A percentile compares a stretch with the other conserved stretches of the same genome.
Conservation (phyloP, 2,797 vertebrate species). For the Anniella stebbinsi region DNA sequence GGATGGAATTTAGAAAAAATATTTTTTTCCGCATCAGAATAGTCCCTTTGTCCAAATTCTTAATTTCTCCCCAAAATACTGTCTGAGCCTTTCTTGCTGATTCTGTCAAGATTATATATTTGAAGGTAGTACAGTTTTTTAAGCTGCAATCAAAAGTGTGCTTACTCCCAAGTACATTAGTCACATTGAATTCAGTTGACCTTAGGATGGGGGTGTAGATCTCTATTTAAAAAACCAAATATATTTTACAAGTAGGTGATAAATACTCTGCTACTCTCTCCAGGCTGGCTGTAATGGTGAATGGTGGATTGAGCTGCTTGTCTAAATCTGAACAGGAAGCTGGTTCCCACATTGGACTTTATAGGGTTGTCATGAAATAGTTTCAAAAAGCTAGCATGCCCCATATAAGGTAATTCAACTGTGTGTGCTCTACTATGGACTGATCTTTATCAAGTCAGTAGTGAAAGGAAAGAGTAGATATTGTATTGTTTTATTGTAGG, state of each 20-base stretch:
- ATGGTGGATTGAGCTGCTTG: neutral
- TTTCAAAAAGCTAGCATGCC: neutral
- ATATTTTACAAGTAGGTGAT: neutral
- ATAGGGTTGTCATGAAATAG: neutral
- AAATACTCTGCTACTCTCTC: neutral
- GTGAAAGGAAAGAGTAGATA: neutral
- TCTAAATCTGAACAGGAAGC: neutral
- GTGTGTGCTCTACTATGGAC: neutral
- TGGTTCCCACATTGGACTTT: neutral
- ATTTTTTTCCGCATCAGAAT: fast-evolving
- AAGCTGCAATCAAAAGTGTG: neutral
- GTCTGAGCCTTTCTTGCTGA: neutral
- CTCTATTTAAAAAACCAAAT: neutral
- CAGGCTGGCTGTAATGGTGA: neutral
- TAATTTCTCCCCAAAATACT: neutral
- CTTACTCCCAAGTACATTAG: neutral
- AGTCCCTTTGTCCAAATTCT: neutral
- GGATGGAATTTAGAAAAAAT: neutral
- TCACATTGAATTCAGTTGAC: neutral
- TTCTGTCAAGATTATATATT: neutral
- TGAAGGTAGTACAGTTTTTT: too few species aligned
- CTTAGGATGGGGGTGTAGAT: neutral
- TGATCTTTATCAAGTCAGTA: neutral
- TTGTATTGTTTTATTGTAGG: too few species aligned
- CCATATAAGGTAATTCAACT: neutral